Conservation (phyloP, 2,113 vertebrate genomes). For the Sapayoa aenigma region DNA sequence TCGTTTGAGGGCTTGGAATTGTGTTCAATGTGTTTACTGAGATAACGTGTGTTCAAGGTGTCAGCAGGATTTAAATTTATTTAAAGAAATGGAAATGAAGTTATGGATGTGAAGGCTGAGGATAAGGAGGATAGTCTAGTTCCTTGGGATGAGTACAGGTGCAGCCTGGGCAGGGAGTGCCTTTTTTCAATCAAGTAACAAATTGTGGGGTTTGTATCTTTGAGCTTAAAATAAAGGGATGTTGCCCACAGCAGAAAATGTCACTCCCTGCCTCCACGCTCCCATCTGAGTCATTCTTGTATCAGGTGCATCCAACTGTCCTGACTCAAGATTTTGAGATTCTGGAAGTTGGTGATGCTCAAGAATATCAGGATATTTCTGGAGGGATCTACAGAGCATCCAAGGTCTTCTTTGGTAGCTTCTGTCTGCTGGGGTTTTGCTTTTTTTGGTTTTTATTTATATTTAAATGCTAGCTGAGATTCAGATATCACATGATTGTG, state of each 20-base stretch:
- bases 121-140: neutral
- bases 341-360: neutral
- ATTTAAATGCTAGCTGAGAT: neutral
- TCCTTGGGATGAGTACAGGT: neutral
- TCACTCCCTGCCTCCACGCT: neutral
- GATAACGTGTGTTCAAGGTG: neutral
- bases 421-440: neutral
- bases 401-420: neutral
- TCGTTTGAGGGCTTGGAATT: neutral
- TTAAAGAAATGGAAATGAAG: slow-evolving; percentile 31
- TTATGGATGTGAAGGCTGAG: neutral
- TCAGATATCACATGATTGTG: neutral
- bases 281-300: slow-evolving; percentile 11
- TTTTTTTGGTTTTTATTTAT: neutral
- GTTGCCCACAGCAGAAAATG: slow-evolving; percentile 32
- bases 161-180: neutral
- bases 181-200: neutral
- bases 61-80: neutral
- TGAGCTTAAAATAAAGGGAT: neutral
- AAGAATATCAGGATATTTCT: neutral
- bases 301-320: slow-evolving; percentile 25
- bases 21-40: neutral
- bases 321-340: neutral
- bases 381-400: neutral
- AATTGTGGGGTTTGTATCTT: neutral